Conservation (phyloP, 1,140 invertebrate species). For the Oncopeltus fasciatus region DNA sequence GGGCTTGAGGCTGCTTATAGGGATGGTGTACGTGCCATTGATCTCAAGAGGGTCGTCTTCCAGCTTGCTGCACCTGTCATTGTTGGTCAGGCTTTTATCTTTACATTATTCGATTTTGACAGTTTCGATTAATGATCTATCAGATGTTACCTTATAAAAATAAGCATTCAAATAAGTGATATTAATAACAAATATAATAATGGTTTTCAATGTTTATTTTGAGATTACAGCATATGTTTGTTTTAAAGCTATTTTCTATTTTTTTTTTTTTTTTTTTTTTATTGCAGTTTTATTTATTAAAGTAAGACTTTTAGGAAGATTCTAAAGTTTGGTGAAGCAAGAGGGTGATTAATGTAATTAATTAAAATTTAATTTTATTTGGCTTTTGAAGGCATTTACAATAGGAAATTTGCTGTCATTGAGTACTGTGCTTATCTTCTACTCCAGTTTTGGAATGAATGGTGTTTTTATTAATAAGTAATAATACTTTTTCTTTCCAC, state of each 20-base stretch:
- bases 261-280: background rate
- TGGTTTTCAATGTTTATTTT: constrained; percentile 31
- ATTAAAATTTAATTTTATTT: too few relatives aligned
- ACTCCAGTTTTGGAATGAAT: too few relatives aligned
- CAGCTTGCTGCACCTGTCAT: constrained; percentile 81
- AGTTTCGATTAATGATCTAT: too few relatives aligned
- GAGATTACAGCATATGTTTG: background rate
- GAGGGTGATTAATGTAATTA: too few relatives aligned
- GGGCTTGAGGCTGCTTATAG: constrained; percentile 80
- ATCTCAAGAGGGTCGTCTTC: constrained; percentile 51
- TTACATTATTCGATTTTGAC: too few relatives aligned
- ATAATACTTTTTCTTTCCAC: too few relatives aligned
- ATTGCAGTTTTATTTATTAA: background rate
- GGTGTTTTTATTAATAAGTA: too few relatives aligned
- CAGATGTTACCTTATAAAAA: background rate
- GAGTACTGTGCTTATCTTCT: too few relatives aligned
- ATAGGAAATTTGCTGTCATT: too few relatives aligned
- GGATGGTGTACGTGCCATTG: constrained; percentile 45
- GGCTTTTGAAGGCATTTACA: too few relatives aligned
- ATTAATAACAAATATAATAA: background rate
- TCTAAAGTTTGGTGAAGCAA: too few relatives aligned
- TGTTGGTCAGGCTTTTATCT: constrained; percentile 31
- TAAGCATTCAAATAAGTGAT: background rate
- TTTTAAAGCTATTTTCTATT: background rate
- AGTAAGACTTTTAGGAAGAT: too few relatives aligned